A percentile compares a stretch with the other conserved stretches of the same genome.
Conservation (phyloP, 2,113 vertebrate species). For the Bothrops jararaca region DNA sequence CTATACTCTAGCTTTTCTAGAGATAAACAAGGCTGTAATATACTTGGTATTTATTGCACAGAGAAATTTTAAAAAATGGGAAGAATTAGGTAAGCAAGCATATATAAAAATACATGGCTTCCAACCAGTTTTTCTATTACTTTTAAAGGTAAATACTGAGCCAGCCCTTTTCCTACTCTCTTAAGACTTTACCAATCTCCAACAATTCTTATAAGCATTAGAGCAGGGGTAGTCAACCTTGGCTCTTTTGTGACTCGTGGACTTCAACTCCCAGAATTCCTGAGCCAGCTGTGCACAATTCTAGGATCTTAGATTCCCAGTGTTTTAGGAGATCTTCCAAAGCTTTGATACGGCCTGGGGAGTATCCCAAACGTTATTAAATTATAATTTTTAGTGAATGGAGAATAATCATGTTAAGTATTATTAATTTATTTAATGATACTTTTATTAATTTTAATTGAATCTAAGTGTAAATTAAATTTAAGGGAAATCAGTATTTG, state of each 20-base stretch:
- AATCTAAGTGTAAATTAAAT: background rate
- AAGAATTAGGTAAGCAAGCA: background rate
- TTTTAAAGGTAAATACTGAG: background rate
- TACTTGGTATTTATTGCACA: background rate
- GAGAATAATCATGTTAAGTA: background rate
- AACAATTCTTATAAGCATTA: background rate
- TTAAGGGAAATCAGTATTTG: background rate
- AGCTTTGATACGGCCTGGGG: background rate
- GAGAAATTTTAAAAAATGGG: background rate
- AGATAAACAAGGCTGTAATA: background rate
- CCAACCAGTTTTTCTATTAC: background rate
- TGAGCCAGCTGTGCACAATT: too few species aligned
- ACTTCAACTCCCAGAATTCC: too few species aligned
- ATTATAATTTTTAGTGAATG: background rate
- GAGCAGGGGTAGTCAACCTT: too few species aligned
- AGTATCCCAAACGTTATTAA: background rate
- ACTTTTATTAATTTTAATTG: background rate
- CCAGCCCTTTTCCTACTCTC: background rate
- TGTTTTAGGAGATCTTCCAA: background rate
- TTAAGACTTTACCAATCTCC: background rate
- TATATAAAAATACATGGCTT: background rate
- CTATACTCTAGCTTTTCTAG: background rate
- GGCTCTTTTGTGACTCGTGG: too few species aligned
- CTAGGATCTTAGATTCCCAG: background rate
- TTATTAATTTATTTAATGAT: background rate